A percentile compares a stretch with the other conserved stretches of the same genome.
These are phyloP conservation scores for Odontomyia ornata DNA, from an alignment of 2,888 invertebrate genomes.

Conservation along the genomic window DNA sequence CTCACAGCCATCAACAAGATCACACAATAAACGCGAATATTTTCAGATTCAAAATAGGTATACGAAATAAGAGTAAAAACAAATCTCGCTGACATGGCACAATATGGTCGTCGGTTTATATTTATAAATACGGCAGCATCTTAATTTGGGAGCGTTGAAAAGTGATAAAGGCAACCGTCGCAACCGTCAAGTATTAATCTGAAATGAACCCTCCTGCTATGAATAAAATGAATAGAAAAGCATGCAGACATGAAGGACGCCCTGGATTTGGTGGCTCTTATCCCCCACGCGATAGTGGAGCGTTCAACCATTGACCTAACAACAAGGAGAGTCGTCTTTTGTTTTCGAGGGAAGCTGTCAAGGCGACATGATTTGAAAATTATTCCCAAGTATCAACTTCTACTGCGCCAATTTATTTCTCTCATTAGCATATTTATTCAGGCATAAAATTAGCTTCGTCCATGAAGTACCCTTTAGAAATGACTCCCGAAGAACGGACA, in stretches of 20 bases:
- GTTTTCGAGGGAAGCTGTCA: slow-evolving; percentile 6
- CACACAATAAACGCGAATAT: neutral
- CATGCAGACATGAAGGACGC: neutral
- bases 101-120: neutral
- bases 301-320: too few species aligned
- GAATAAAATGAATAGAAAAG: slow-evolving; percentile 12
- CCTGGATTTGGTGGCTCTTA: neutral
- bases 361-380: slow-evolving; percentile 29
- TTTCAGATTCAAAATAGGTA: slow-evolving; percentile 3
- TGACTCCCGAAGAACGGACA: neutral
- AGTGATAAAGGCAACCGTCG: neutral
- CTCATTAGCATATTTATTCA: slow-evolving; percentile 48
- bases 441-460: slow-evolving; percentile 46
- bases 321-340: neutral
- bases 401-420: slow-evolving; percentile 42
- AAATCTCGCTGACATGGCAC: slow-evolving; percentile 12
- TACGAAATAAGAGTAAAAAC: too few species aligned
- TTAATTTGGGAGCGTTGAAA: neutral
- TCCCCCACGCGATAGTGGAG: too few species aligned
- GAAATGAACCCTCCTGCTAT: neutral
- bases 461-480: slow-evolving; percentile 31
- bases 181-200: neutral
- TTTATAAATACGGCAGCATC: neutral
- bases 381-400: slow-evolving; percentile 38
- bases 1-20: neutral